Percentiles rank a stretch among this genome's conserved stretches.
phyloP scores from a whole-genome alignment of 1,140 invertebrate genomes.

The Dendrolimus punctatus region DNA sequence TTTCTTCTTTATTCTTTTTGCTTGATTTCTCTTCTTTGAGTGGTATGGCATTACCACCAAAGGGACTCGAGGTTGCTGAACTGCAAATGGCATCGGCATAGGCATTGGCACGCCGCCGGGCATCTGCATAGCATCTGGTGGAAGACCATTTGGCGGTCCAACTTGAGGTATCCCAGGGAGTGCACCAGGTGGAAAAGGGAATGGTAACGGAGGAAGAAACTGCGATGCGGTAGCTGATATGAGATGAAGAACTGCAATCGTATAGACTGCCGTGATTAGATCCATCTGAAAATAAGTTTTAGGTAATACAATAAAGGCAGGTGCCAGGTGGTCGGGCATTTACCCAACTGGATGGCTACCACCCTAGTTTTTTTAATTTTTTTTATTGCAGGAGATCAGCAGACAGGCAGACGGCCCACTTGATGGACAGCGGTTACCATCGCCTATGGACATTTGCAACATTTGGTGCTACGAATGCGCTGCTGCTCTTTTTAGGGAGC shows the following conservation, averaged over 20 bases:
- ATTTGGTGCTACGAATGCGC: too few species aligned
- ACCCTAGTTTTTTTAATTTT: too few species aligned
- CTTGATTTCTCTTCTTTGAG: slow-evolving; percentile 19
- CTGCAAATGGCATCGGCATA: slow-evolving; percentile 19
- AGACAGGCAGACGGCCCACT: too few species aligned
- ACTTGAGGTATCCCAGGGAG: slow-evolving; percentile 4
- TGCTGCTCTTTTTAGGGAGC: too few species aligned
- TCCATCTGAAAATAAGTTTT: slow-evolving; percentile 13
- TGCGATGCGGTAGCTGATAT: slow-evolving; percentile 2
- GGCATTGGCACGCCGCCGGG: slow-evolving; percentile 11
- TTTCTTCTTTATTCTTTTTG: slow-evolving; percentile 20
- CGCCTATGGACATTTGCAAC: too few species aligned
- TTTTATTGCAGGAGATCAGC: too few species aligned
- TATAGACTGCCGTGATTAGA: not conserved
- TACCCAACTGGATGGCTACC: too few species aligned
- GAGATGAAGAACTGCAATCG: not conserved
- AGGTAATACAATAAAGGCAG: too few species aligned
- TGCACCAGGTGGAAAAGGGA: slow-evolving; percentile 4
- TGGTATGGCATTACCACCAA: slow-evolving; percentile 43
- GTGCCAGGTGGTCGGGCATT: too few species aligned
- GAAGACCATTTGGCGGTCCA: slow-evolving; percentile 1
- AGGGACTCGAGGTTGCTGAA: slow-evolving; percentile 30
- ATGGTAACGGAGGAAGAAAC: slow-evolving; percentile 7
- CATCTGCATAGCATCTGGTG: slow-evolving; percentile 4
- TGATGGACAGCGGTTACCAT: too few species aligned